These are phyloP conservation scores for Pimpla rufipes DNA, from an alignment of 2,888 invertebrate genomes.

Conservation along the genomic window DNA sequence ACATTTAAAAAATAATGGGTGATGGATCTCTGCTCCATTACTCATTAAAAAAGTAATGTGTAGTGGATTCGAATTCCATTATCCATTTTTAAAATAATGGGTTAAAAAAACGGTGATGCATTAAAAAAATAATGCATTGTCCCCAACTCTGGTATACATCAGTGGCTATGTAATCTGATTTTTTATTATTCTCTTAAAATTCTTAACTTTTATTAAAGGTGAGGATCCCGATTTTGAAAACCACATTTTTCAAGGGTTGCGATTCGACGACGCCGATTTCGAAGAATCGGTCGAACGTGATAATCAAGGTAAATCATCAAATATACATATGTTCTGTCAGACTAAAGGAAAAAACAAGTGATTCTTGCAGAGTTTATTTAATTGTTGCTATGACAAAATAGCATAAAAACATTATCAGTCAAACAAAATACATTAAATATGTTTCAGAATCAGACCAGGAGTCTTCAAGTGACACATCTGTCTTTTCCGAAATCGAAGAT, in stretches of 20 bases:
- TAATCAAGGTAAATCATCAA: neutral
- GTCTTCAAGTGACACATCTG: neutral
- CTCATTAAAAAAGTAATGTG: no score
- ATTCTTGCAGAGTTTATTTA: neutral
- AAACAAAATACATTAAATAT: constrained; percentile 2
- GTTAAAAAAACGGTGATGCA: no score
- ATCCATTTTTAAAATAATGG: no score
- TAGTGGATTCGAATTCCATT: no score
- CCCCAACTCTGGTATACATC: no score
- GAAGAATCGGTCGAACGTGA: neutral
- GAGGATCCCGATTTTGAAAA: constrained; percentile 2
- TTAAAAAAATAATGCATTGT: no score
- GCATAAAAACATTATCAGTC: no score
- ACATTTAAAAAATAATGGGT: no score
- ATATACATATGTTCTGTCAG: neutral
- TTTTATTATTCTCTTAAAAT: neutral
- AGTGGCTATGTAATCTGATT: no score
- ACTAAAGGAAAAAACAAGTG: neutral
- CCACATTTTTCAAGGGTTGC: constrained; percentile 1
- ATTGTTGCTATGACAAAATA: neutral
- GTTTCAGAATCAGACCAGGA: constrained; percentile 1
- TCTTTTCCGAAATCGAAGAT: constrained; percentile 3
- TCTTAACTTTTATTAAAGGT: neutral
- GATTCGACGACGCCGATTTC: constrained; percentile 10
- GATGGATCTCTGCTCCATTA: no score